phyloP scores from a whole-genome alignment of 37 sponge, comb jelly and placozoan species.

The Agelas oroides region DNA sequence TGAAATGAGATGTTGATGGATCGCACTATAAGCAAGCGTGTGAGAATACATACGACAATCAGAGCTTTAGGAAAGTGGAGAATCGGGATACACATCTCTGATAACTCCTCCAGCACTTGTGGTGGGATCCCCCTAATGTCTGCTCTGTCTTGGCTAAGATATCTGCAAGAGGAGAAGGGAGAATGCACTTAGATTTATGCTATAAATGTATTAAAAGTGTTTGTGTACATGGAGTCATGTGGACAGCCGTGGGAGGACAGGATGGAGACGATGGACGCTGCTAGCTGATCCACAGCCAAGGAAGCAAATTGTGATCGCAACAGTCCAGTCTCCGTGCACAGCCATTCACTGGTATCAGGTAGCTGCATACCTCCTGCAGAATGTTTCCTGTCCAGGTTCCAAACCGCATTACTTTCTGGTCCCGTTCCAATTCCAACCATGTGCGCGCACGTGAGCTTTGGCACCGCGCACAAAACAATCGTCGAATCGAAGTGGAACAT shows the following conservation, averaged over 20 bases:
- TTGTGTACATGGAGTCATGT: neutral
- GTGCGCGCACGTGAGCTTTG: conserved; percentile 3
- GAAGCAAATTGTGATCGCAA: conserved; percentile 32
- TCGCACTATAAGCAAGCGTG: too few species aligned
- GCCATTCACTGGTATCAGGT: conserved; percentile 8
- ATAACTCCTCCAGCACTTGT: conserved; percentile 5
- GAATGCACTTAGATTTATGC: too few species aligned
- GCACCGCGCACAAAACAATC: neutral
- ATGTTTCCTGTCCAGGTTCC: too few species aligned
- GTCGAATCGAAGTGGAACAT: too few species aligned
- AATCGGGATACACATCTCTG: conserved; percentile 25
- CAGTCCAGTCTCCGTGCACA: conserved; percentile 47
- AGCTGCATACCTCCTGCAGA: too few species aligned
- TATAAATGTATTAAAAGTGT: too few species aligned
- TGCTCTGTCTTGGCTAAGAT: neutral
- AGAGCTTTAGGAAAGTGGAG: conserved; percentile 19
- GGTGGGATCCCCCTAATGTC: conserved; percentile 1
- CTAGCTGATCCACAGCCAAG: conserved; percentile 23
- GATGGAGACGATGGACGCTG: neutral
- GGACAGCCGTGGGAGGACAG: neutral
- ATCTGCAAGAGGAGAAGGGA: neutral
- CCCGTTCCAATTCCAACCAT: neutral
- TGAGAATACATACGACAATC: conserved; percentile 38
- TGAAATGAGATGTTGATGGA: too few species aligned
- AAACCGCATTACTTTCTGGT: neutral